Conservation (phyloP, 2,797 vertebrate genomes). For the Numenius phaeopus region DNA sequence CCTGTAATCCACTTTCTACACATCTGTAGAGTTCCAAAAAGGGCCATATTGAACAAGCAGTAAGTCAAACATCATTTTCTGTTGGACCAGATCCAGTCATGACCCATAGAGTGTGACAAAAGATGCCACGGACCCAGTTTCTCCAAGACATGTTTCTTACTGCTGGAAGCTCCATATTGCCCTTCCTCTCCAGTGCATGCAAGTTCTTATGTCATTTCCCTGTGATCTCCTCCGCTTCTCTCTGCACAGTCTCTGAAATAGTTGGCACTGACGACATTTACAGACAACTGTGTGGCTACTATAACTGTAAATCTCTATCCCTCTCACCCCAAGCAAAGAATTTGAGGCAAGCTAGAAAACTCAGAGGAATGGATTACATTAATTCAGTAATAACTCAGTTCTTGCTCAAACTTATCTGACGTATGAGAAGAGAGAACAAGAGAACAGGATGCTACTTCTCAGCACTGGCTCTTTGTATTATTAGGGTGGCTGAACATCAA, state of each 20-base stretch:
- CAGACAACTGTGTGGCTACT: background rate
- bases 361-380: background rate
- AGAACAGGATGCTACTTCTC: constrained; percentile 14
- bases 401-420: constrained; percentile 23
- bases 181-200: background rate
- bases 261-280: background rate
- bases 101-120: background rate
- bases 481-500: constrained; percentile 44
- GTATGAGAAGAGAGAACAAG: constrained; percentile 2
- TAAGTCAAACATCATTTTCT: background rate
- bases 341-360: background rate
- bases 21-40: background rate
- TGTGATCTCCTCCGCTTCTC: background rate
- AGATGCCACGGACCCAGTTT: background rate
- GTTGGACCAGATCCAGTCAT: background rate
- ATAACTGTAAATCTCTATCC: background rate
- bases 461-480: constrained; percentile 12
- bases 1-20: background rate
- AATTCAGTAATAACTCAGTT: background rate
- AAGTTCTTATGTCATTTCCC: background rate
- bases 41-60: background rate
- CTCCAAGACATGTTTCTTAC: background rate
- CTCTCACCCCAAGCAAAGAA: background rate
- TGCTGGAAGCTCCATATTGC: background rate
- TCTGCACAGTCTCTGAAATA: background rate